Conservation (phyloP, 2,797 vertebrate genomes). For the Pseudochromis fuscus region DNA sequence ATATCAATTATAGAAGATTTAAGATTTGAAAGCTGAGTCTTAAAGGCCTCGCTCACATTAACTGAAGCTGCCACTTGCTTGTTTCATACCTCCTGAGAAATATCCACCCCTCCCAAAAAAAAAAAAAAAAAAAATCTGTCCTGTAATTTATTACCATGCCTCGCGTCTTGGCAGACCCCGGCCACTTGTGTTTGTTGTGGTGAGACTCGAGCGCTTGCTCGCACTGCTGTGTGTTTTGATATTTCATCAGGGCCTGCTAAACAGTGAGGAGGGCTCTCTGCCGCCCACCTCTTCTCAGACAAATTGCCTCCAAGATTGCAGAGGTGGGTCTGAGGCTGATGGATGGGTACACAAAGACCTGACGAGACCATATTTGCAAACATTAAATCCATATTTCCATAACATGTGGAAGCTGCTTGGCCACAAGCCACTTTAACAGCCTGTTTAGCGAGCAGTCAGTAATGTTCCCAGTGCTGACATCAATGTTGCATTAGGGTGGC, state of each 20-base stretch:
- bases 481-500: conserved; percentile 55
- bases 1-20: conserved; percentile 5
- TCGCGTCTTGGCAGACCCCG: conserved; percentile 42
- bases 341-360: conserved; percentile 81
- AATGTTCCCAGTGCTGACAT: conserved; percentile 24
- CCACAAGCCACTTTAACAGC: conserved; percentile 56
- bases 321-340: conserved; percentile 83
- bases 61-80: not conserved
- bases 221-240: conserved; percentile 76
- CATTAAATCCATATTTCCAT: conserved; percentile 81
- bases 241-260: conserved; percentile 82
- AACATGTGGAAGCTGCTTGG: conserved; percentile 62
- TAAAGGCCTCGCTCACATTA: conserved; percentile 2
- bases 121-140: not conserved
- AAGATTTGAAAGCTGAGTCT: conserved; percentile 5
- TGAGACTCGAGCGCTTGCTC: conserved; percentile 41
- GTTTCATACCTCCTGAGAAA: conserved; percentile 21
- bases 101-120: not conserved
- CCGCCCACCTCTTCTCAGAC: conserved; percentile 84
- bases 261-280: conserved; percentile 81
- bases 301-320: conserved; percentile 84
- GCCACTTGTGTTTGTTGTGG: conserved; percentile 71
- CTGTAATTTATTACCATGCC: conserved; percentile 49
- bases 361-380: conserved; percentile 81
- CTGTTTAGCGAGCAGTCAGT: conserved; percentile 46